Percentiles rank a stretch among this genome's conserved stretches.
These are phyloP conservation scores for Trichogramma dendrolimi DNA, from an alignment of 2,888 invertebrate species.

Conservation along the genomic window DNA sequence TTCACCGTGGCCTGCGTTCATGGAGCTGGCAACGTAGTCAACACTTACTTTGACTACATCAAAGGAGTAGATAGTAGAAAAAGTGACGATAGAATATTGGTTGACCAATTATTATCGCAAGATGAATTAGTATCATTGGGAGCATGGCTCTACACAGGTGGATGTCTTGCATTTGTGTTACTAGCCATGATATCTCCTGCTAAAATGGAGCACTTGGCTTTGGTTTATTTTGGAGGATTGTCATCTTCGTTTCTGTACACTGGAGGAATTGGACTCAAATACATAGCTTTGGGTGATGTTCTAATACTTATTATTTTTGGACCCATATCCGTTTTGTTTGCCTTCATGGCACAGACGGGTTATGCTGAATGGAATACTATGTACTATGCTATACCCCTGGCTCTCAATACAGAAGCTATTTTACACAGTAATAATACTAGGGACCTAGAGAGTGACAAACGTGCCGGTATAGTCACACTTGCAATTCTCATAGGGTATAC, in stretches of 20 bases:
- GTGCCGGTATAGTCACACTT: conserved; percentile 88
- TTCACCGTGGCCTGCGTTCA: conserved; percentile 88
- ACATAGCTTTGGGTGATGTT: conserved; percentile 91
- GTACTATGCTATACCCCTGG: conserved; percentile 89
- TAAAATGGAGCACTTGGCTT: conserved; percentile 88
- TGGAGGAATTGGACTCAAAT: conserved; percentile 92
- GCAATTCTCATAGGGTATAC: conserved; percentile 91
- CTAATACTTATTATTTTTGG: conserved; percentile 89
- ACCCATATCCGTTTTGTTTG: conserved; percentile 88
- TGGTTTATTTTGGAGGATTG: conserved; percentile 91
- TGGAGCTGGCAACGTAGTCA: conserved; percentile 93
- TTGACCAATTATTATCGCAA: conserved; percentile 83
- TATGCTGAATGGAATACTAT: conserved; percentile 85
- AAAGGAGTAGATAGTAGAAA: conserved; percentile 90
- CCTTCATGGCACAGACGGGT: conserved; percentile 90
- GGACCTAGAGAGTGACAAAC: conserved; percentile 81
- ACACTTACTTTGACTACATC: conserved; percentile 92
- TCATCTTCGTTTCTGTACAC: conserved; percentile 96
- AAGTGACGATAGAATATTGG: conserved; percentile 89
- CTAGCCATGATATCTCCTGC: conserved; percentile 79
- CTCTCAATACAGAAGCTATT: conserved; percentile 91
- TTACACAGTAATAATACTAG: conserved; percentile 92
- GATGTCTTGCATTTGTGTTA: conserved; percentile 78
- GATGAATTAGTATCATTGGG: conserved; percentile 83
- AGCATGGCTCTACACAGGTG: conserved; percentile 80